A percentile compares a stretch with the other conserved stretches of the same genome.
Evolutionary conservation across 2,797 vertebrate genomes (phyloP).

Genomic region (Cheirogaleus major): DNA sequence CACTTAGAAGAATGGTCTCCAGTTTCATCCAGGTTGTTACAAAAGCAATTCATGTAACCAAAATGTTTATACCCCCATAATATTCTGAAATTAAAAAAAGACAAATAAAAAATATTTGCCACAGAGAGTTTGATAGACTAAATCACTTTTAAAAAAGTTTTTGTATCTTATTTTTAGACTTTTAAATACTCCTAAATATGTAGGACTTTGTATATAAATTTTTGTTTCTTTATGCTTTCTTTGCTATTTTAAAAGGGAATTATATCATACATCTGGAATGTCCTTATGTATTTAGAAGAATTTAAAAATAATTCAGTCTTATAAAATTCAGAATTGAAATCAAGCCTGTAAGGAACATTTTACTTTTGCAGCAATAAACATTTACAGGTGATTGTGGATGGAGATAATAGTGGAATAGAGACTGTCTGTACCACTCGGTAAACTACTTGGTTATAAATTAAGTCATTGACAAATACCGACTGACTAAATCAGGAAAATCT

Average conservation of each 20-base stretch:
- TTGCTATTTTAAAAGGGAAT: not conserved
- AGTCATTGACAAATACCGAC: not conserved
- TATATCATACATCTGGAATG: not conserved
- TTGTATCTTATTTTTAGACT: not conserved
- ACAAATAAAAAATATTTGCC: not conserved
- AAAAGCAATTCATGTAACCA: too few species aligned
- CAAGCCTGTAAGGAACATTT: not conserved
- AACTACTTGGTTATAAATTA: not conserved
- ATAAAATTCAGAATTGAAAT: not conserved
- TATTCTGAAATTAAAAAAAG: too few species aligned
- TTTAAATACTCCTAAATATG: not conserved
- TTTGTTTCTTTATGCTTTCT: constrained; percentile 9
- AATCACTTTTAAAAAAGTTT: not conserved
- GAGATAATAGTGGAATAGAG: not conserved
- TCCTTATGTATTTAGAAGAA: not conserved
- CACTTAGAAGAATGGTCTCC: too few species aligned
- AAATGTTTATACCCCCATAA: too few species aligned
- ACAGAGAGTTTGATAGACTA: not conserved
- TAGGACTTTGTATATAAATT: not conserved
- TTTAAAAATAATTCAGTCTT: not conserved
- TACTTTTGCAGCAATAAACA: not conserved
- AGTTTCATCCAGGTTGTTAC: too few species aligned
- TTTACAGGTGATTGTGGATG: not conserved
- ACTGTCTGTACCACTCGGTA: not conserved
- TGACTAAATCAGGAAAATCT: not conserved